Evolutionary conservation across 2,797 vertebrate genomes (phyloP).

Genomic region (Anolis apletophallus): DNA sequence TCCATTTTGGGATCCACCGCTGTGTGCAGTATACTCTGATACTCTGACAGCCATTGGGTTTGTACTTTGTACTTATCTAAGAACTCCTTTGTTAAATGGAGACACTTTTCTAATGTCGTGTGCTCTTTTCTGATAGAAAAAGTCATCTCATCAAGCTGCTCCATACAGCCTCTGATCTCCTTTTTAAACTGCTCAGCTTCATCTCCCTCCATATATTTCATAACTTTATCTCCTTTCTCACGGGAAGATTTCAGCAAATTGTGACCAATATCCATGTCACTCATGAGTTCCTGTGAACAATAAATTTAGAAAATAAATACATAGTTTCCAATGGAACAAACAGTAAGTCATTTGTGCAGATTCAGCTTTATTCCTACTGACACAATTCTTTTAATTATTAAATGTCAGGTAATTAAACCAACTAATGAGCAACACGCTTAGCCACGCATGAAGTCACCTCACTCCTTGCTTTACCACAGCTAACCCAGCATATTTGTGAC

Average conservation of each 20-base stretch:
- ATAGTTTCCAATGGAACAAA: neutral
- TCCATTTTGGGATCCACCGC: conserved; percentile 91
- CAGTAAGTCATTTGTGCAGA: conserved; percentile 12
- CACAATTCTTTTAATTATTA: neutral
- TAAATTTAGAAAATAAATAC: conserved; percentile 15
- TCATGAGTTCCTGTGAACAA: conserved; percentile 77
- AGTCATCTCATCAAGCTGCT: conserved; percentile 88
- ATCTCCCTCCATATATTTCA: conserved; percentile 83
- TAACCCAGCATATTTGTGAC: neutral
- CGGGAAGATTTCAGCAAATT: conserved; percentile 88
- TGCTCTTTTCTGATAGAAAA: conserved; percentile 87
- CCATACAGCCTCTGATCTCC: conserved; percentile 82
- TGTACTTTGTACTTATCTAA: conserved; percentile 90
- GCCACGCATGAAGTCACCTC: neutral
- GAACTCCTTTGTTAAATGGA: conserved; percentile 92
- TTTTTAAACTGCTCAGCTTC: conserved; percentile 85
- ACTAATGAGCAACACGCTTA: neutral
- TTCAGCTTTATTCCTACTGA: neutral
- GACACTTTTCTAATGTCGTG: conserved; percentile 85
- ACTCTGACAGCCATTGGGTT: conserved; percentile 89
- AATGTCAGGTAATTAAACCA: neutral
- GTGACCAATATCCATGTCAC: conserved; percentile 92
- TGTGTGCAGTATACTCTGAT: conserved; percentile 80
- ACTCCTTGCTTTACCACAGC: neutral
- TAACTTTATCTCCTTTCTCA: conserved; percentile 87